phyloP scores from a whole-genome alignment of 37 sponge, comb jelly and placozoan species.

The Beroe ovata region DNA sequence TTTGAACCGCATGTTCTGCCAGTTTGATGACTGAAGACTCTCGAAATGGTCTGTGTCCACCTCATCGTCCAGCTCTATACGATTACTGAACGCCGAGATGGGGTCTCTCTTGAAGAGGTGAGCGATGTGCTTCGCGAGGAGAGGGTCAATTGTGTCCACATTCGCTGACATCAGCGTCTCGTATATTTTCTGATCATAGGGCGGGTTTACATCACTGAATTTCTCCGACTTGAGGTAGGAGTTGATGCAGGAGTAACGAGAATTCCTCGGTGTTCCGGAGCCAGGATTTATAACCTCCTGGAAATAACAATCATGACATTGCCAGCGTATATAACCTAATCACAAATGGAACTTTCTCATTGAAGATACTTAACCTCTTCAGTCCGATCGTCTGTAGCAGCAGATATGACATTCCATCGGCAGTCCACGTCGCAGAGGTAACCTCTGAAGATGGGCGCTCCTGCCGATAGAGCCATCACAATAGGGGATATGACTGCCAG shows the following conservation, averaged over 20 bases:
- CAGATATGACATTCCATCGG: conserved; percentile 78
- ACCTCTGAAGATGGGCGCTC: conserved; percentile 81
- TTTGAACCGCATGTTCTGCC: conserved; percentile 98
- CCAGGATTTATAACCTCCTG: not conserved
- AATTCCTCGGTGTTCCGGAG: not conserved
- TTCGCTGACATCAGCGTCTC: conserved; percentile 75
- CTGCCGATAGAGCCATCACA: conserved; percentile 86
- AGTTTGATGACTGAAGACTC: conserved; percentile 97
- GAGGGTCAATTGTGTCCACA: conserved; percentile 57
- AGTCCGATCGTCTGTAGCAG: conserved; percentile 89
- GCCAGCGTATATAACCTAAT: no score
- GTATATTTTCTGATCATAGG: conserved; percentile 73
- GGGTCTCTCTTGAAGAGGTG: conserved; percentile 93
- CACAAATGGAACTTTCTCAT: no score
- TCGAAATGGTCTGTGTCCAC: conserved; percentile 89
- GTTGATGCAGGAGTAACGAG: conserved; percentile 71
- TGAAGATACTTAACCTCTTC: conserved; percentile 79
- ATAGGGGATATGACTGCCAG: conserved; percentile 85
- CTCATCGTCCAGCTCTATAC: conserved; percentile 79
- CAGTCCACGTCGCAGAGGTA: conserved; percentile 87
- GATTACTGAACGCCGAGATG: conserved; percentile 82
- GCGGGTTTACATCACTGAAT: conserved; percentile 81
- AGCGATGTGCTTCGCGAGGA: conserved; percentile 88
- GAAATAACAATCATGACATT: no score
- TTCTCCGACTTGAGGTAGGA: conserved; percentile 75